A percentile compares a stretch with the other conserved stretches of the same genome.
phyloP scores from a whole-genome alignment of 2,888 invertebrate genomes.

The Nymphalis c-album region DNA sequence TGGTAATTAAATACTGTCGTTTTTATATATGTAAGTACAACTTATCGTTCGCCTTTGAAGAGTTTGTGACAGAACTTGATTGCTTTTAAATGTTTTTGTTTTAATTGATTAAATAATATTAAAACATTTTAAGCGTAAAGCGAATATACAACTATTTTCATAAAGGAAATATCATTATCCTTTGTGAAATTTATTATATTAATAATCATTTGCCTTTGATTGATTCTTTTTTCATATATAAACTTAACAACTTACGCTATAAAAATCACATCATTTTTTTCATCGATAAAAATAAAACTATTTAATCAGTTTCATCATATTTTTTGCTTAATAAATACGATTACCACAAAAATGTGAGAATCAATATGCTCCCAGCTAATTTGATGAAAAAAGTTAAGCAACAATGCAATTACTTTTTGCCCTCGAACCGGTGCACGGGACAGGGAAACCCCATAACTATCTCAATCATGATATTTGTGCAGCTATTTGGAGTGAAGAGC shows the following conservation, averaged over 20 bases:
- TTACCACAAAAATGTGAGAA: conserved; percentile 12
- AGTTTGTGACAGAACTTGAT: conserved; percentile 6
- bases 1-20: conserved; percentile 57
- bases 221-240: too few species aligned
- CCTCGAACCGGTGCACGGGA: conserved; percentile 39
- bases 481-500: conserved; percentile 59
- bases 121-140: too few species aligned
- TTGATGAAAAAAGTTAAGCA: conserved; percentile 27
- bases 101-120: too few species aligned
- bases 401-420: conserved; percentile 38
- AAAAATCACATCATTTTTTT: too few species aligned
- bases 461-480: conserved; percentile 56
- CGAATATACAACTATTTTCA: too few species aligned
- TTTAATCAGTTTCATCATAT: too few species aligned
- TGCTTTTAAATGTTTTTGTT: not conserved
- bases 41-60: conserved; percentile 9
- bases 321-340: not conserved
- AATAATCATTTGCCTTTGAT: too few species aligned
- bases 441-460: conserved; percentile 57
- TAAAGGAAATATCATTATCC: too few species aligned
- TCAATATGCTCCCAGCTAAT: conserved; percentile 9
- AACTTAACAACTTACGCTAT: too few species aligned
- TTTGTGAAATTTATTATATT: too few species aligned
- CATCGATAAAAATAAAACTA: too few species aligned
- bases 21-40: conserved; percentile 44